Evolutionary conservation across 2,113 vertebrate species (phyloP).

Genomic region (Passer montanus): DNA sequence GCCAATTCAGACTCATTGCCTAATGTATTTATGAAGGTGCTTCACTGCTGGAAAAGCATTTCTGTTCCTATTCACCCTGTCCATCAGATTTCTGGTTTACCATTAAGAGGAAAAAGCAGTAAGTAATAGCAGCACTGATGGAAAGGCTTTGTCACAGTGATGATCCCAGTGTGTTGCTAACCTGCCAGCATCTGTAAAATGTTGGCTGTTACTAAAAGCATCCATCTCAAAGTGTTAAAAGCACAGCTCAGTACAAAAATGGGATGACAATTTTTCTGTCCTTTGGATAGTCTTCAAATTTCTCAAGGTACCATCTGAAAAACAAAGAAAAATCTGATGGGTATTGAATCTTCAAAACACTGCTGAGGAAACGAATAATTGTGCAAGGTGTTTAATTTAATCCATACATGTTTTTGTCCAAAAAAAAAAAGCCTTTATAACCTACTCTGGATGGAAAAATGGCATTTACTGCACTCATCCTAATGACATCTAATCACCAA

Average conservation of each 20-base stretch:
- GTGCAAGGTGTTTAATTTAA: not conserved
- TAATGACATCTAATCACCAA: not conserved
- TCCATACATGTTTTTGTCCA: not conserved
- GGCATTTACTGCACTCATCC: not conserved
- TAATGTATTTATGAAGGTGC: not conserved
- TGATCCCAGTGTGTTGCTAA: not conserved
- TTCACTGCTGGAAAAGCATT: not conserved
- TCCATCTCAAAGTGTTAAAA: not conserved
- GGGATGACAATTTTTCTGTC: slow-evolving; percentile 88
- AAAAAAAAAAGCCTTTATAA: not conserved
- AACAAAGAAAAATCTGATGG: not conserved
- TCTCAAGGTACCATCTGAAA: slow-evolving; percentile 91
- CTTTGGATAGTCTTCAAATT: slow-evolving; percentile 95
- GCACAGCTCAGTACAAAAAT: slow-evolving; percentile 80
- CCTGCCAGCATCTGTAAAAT: not conserved
- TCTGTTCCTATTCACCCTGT: not conserved
- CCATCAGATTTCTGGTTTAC: not conserved
- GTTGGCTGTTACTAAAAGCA: not conserved
- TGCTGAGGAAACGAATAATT: not conserved
- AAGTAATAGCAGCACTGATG: not conserved
- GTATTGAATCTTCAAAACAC: not conserved
- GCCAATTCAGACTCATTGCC: not conserved
- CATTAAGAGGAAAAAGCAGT: not conserved
- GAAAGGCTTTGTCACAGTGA: not conserved
- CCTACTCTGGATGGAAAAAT: not conserved